Evolutionary conservation across 1,140 invertebrate genomes (phyloP), one percentile per base, ranked within the genome.

Genomic region (Drosophila dunni): DNA sequence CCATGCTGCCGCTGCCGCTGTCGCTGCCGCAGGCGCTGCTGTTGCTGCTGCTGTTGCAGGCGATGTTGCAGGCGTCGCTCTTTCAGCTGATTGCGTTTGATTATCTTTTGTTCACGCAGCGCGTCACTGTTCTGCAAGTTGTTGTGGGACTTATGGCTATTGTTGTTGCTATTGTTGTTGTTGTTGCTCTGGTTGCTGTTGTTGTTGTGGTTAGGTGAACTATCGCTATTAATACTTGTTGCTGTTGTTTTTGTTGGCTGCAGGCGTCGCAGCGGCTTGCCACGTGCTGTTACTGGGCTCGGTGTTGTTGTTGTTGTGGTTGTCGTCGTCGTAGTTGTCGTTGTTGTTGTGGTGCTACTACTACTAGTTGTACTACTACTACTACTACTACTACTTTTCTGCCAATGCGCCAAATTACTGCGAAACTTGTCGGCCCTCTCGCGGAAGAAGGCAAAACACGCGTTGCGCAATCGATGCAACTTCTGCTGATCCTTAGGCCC

Each of bases 141-240:
- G 13, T 56, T 60, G 61, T 76, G 46, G 74, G 62, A 57, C 78
- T 90, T 90, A 85, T 61, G 70, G 65, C 74, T 89, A 75, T 84
- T 84, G 68, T 74, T 77, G 58, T 69, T 75, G 46, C 34, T 57
- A 29, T 53, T 71, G 45, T 48, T 60, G 44, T 56, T 67, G 33
- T 24, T 71, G 40, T 38, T 78, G 36, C 46, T 73, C 20, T 50
- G 62, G 57, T 61, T 72, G 61, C 40, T 68, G 44, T 57, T 73
- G 33, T 69, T 61, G 62, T 64, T 45, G 65, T 51, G n/a, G 45
- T 44, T 60, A 50, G 64, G 48, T 66, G 73, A 77, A 79, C 83
- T 89, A 88, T 89, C 78, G 74, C 84, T 90, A 90, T 86, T 90
- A 90, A 90, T 90, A 90, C 86, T 90, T 85, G 61, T 62, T 71